phyloP scores from a whole-genome alignment of 1,140 invertebrate species.

The Brachionus asplanchnoidis region DNA sequence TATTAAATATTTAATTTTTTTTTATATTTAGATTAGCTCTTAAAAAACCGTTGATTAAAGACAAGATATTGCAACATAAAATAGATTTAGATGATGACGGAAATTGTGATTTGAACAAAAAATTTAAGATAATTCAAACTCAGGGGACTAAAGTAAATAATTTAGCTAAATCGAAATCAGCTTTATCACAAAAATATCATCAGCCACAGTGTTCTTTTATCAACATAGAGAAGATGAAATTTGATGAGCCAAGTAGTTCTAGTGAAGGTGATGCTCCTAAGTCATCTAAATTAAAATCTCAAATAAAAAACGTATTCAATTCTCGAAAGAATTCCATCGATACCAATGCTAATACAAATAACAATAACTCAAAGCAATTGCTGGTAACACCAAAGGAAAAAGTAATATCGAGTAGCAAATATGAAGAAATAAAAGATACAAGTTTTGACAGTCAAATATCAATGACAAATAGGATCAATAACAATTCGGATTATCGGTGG shows the following conservation, averaged over 20 bases:
- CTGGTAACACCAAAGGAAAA: background rate
- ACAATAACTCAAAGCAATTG: background rate
- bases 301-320: slow-evolving; percentile 2
- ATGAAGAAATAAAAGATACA: slow-evolving; percentile 27
- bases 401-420: background rate
- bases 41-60: background rate
- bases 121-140: background rate
- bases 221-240: slow-evolving; percentile 14
- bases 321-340: slow-evolving; percentile 7
- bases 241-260: background rate
- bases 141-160: background rate
- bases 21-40: background rate
- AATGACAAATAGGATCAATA: background rate
- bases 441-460: slow-evolving; percentile 38
- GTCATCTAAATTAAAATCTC: background rate
- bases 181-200: background rate
- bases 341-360: background rate
- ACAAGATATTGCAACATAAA: slow-evolving; percentile 20
- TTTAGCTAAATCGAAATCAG: background rate
- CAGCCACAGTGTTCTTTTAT: slow-evolving; percentile 1
- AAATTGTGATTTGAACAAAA: slow-evolving; percentile 12
- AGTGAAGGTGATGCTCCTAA: background rate
- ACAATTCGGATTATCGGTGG: background rate
- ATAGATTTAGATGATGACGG: background rate
- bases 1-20: background rate